Evolutionary conservation across 2,888 invertebrate genomes (phyloP).

Genomic region (Mycogona germanica): DNA sequence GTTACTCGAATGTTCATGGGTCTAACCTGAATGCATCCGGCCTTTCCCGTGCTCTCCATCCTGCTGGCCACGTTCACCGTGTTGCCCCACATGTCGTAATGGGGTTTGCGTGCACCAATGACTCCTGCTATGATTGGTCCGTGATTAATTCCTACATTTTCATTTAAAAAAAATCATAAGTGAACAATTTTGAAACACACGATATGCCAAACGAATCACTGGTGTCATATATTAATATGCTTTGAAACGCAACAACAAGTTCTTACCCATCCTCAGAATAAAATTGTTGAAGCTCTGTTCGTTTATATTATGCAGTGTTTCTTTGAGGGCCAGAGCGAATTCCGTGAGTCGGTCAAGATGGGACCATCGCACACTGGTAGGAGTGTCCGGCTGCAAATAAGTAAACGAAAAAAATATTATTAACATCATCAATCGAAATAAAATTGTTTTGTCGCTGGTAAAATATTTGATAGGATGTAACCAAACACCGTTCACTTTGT

Average conservation of each 20-base stretch:
- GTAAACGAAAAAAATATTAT: not conserved
- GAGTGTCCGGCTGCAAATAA: constrained; percentile 45
- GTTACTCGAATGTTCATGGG: no score
- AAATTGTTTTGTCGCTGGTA: not conserved
- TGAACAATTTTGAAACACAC: not conserved
- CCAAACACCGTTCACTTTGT: not conserved
- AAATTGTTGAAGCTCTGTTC: constrained; percentile 94
- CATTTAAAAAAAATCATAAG: not conserved
- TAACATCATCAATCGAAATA: not conserved
- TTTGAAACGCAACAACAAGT: no score
- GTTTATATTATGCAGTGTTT: constrained; percentile 80
- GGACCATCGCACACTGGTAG: constrained; percentile 62
- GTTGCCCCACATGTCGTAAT: constrained; percentile 95
- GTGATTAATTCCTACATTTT: constrained; percentile 64
- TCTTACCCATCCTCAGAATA: constrained; percentile 65
- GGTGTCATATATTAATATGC: not conserved
- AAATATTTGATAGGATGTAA: no score
- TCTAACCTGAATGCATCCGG: constrained; percentile 86
- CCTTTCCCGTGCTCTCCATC: constrained; percentile 97
- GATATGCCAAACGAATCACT: not conserved
- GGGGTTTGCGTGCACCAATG: constrained; percentile 87
- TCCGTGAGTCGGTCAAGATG: constrained; percentile 75
- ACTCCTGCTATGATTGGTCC: constrained; percentile 93
- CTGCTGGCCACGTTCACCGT: constrained; percentile 94
- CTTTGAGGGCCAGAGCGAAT: constrained; percentile 78